Conservation (phyloP, 2,113 vertebrate species). For the Himantopus leucocephalus region DNA sequence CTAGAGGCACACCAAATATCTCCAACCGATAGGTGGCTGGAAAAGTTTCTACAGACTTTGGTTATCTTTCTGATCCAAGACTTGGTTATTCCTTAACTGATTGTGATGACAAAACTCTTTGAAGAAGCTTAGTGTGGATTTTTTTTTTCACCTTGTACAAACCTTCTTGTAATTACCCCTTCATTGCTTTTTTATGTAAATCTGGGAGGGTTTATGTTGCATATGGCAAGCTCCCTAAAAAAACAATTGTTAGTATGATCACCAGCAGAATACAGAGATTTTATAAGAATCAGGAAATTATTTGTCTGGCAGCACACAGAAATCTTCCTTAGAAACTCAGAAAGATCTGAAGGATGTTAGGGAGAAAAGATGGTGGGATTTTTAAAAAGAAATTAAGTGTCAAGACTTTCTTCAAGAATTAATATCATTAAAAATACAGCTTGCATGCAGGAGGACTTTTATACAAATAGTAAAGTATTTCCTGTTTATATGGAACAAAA, state of each 20-base stretch:
- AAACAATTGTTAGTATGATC: background rate
- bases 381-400: background rate
- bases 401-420: background rate
- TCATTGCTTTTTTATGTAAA: background rate
- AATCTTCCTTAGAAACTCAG: background rate
- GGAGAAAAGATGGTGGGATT: background rate
- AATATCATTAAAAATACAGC: background rate
- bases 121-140: background rate
- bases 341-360: background rate
- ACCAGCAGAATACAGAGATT: background rate
- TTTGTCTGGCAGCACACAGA: background rate
- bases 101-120: background rate
- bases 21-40: background rate
- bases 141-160: background rate
- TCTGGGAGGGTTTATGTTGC: background rate
- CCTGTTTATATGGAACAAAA: background rate
- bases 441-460: background rate
- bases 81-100: background rate
- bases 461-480: background rate
- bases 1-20: background rate
- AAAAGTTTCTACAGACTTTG: background rate
- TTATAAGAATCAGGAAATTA: background rate
- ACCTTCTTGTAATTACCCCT: background rate
- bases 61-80: background rate
- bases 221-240: background rate